These are phyloP conservation scores for Coenonympha arcania DNA, from an alignment of 2,888 invertebrate species.

Conservation along the genomic window DNA sequence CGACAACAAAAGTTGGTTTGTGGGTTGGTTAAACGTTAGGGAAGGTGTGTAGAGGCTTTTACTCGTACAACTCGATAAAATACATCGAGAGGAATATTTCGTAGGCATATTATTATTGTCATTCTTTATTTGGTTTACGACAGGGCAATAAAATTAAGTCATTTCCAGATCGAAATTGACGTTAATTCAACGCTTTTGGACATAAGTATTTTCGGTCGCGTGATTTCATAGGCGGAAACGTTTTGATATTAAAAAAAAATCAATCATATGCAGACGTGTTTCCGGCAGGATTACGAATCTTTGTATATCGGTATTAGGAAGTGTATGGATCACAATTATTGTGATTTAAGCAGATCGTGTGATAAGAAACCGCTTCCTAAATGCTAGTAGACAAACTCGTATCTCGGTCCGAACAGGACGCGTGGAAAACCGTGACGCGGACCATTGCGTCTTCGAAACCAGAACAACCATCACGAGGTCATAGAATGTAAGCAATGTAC, in stretches of 20 bases:
- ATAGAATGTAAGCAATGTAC: constrained; percentile 38
- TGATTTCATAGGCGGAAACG: constrained; percentile 66
- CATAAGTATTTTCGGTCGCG: constrained; percentile 38
- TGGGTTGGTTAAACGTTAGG: too few species aligned
- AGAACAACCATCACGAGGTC: constrained; percentile 26
- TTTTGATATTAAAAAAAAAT: constrained; percentile 31
- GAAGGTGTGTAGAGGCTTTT: too few species aligned
- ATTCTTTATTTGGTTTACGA: constrained; percentile 20
- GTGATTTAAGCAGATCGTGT: constrained; percentile 46
- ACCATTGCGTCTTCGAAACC: constrained; percentile 41
- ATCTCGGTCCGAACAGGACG: background rate
- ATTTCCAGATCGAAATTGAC: constrained; percentile 31
- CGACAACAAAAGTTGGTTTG: too few species aligned
- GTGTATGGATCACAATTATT: constrained; percentile 50
- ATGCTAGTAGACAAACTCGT: constrained; percentile 24
- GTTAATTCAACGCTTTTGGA: constrained; percentile 37
- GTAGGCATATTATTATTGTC: constrained; percentile 5
- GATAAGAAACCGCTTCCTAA: constrained; percentile 67
- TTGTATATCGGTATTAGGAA: constrained; percentile 70
- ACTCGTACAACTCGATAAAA: constrained; percentile 3
- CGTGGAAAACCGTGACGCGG: background rate
- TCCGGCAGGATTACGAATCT: constrained; percentile 61
- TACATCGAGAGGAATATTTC: constrained; percentile 15
- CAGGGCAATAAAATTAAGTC: constrained; percentile 33
- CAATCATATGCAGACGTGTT: constrained; percentile 28